These are phyloP conservation scores for Sphinx pinastri DNA, from an alignment of 2,888 invertebrate species.

Conservation along the genomic window DNA sequence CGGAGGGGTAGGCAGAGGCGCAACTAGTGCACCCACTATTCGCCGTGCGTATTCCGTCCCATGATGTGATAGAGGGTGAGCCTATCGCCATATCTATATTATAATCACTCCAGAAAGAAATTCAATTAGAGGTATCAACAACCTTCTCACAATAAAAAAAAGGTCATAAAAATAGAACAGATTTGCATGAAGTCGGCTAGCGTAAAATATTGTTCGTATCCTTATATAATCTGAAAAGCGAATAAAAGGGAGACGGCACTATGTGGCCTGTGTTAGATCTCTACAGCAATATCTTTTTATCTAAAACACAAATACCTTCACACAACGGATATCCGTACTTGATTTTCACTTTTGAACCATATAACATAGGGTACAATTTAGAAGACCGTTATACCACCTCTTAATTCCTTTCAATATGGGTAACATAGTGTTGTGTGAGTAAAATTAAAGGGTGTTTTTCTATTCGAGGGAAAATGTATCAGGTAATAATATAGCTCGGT, in stretches of 20 bases:
- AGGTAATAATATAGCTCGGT: conserved; percentile 67
- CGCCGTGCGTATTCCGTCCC: no score
- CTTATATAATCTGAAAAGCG: conserved; percentile 52
- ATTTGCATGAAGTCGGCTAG: conserved; percentile 35
- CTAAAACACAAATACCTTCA: conserved; percentile 23
- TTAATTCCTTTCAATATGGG: conserved; percentile 31
- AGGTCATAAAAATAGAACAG: conserved; percentile 2
- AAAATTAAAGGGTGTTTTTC: conserved; percentile 72
- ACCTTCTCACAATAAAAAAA: background rate
- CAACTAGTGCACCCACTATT: no score
- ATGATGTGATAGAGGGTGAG: no score
- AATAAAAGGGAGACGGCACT: conserved; percentile 52
- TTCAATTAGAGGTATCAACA: background rate
- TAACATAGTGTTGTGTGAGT: conserved; percentile 49
- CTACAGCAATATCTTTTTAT: conserved; percentile 54
- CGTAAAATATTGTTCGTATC: conserved; percentile 44
- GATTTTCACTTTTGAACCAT: background rate
- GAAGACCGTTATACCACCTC: background rate
- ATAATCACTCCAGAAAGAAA: background rate
- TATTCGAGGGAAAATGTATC: conserved; percentile 66
- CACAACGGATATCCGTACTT: background rate
- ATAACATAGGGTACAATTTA: background rate
- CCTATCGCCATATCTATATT: no score
- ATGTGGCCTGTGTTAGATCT: conserved; percentile 57
- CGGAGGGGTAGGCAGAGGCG: no score